Evolutionary conservation across 2,797 vertebrate genomes (phyloP), one percentile per base, ranked within the genome.

Genomic region (Anas acuta): DNA sequence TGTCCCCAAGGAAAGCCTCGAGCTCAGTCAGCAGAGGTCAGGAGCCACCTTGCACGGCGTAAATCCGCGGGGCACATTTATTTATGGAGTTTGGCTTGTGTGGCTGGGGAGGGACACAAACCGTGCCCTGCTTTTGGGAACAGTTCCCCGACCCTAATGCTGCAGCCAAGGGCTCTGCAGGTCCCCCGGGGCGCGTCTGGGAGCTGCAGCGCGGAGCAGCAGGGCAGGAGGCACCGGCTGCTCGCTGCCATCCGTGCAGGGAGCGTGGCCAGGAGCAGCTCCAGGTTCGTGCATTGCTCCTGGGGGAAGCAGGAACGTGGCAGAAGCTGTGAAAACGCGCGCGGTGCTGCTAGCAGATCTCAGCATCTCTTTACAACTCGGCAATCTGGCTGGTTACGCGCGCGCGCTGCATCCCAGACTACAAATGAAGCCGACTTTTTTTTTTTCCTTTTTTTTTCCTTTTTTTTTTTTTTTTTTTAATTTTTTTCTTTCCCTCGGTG

Each of bases 211-310:
- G 0, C 1, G 57, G 76, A 39, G 28, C 2, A 3, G 43, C 30
- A 20, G 53, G 33, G 18, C 32, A 22, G 56, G 32, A 80, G 69
- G 33, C 51, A 7, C 22, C 25, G 49, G 65, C 60, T 65, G 56
- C 64, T 35, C 1, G 2, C 33, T 69, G 1, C 4, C 53, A 11
- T 49, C 49, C 0, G 0, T 41, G 0, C 58, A 23, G 47, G 66
- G 74, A 73, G 71, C 51, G 51, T 53, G 51, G 51, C 51, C 51
- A 15, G 25, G 26, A 53, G 87, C 89, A 54, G 80, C 87, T 61
- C 87, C 87, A 69, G 70, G 33, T 80, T 20, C 2, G 2, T 1
- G 3, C 0, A 1, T 9, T 7, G 30, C 30, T 26, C 6, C 5
- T 70, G 83, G 73, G 17, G 75, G 70, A 61, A 35, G 64, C 8